Evolutionary conservation across 2,888 invertebrate genomes (phyloP).

Genomic region (Ariolimax columbianus): DNA sequence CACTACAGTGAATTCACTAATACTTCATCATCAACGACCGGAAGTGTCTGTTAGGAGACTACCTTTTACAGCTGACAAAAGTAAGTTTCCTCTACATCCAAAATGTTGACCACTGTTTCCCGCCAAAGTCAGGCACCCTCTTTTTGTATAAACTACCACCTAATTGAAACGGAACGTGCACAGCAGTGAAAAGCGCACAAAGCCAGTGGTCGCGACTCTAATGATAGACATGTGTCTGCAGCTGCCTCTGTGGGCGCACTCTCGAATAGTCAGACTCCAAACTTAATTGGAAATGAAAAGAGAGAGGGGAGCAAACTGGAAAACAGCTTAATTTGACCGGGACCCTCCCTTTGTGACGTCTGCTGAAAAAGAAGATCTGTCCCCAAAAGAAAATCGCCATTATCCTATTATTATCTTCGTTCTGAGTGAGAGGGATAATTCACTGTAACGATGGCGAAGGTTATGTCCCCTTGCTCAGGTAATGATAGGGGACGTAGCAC

Average conservation of each 20-base stretch:
- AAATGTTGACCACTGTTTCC: neutral
- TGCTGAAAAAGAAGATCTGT: conserved; percentile 24
- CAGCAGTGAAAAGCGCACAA: conserved; percentile 45
- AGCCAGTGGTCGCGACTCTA: conserved; percentile 25
- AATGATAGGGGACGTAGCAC: conserved; percentile 47
- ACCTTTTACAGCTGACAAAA: no score
- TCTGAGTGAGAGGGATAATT: conserved; percentile 42
- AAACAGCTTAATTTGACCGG: conserved; percentile 49
- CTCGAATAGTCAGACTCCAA: conserved; percentile 21
- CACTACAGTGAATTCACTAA: no score
- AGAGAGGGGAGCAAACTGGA: conserved; percentile 39
- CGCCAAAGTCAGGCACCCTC: neutral
- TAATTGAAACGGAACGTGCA: conserved; percentile 42
- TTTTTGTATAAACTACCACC: conserved; percentile 9
- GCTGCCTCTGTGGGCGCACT: conserved; percentile 34
- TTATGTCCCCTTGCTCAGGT: conserved; percentile 47
- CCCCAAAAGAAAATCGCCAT: conserved; percentile 42
- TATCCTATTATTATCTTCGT: conserved; percentile 44
- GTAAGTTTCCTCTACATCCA: neutral
- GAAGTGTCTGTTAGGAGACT: no score
- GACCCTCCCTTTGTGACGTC: conserved; percentile 35
- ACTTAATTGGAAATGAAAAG: conserved; percentile 49
- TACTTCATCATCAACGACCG: no score
- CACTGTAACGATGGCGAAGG: conserved; percentile 49
- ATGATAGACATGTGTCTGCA: conserved; percentile 30